Conservation (phyloP, 2,113 vertebrate genomes). For the Girardinichthys multiradiatus region DNA sequence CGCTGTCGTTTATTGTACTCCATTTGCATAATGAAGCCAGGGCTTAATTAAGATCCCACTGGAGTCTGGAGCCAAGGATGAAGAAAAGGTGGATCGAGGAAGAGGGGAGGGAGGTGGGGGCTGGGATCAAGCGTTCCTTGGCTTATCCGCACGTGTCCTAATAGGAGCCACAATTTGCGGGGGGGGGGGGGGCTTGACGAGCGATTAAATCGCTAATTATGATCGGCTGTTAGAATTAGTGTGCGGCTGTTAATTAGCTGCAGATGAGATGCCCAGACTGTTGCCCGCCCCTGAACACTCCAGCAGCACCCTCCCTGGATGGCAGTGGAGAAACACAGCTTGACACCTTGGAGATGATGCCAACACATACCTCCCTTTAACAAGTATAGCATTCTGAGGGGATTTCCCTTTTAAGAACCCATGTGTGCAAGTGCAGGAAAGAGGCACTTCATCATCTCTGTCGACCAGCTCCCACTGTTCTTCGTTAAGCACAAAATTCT, state of each 20-base stretch:
- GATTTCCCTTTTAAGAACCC: constrained; percentile 79
- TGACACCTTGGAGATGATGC: constrained; percentile 72
- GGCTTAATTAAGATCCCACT: constrained; percentile 81
- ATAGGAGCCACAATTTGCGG: constrained; percentile 68
- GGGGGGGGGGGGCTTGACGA: constrained; percentile 70
- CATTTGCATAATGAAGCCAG: constrained; percentile 81
- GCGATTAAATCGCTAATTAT: constrained; percentile 83
- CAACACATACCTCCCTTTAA: constrained; percentile 70
- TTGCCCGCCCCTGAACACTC: constrained; percentile 71
- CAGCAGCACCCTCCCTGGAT: constrained; percentile 66
- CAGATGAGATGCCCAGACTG: constrained; percentile 79
- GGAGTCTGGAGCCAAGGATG: constrained; percentile 78
- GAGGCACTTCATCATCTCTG: constrained; percentile 72
- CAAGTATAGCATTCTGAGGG: constrained; percentile 53
- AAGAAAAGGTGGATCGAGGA: constrained; percentile 65
- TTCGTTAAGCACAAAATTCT: constrained; percentile 65
- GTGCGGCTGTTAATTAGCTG: constrained; percentile 79
- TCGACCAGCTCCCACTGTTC: constrained; percentile 67
- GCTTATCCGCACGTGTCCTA: constrained; percentile 77
- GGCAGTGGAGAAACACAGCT: constrained; percentile 68
- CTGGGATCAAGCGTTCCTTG: constrained; percentile 66
- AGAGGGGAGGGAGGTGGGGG: constrained; percentile 57
- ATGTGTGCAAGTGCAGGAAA: constrained; percentile 71
- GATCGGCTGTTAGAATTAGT: constrained; percentile 81
- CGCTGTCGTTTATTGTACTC: constrained; percentile 78